Base-by-base conservation (phyloP, 1,140 invertebrate genomes). In the Potamilus streckersoni region DNA sequence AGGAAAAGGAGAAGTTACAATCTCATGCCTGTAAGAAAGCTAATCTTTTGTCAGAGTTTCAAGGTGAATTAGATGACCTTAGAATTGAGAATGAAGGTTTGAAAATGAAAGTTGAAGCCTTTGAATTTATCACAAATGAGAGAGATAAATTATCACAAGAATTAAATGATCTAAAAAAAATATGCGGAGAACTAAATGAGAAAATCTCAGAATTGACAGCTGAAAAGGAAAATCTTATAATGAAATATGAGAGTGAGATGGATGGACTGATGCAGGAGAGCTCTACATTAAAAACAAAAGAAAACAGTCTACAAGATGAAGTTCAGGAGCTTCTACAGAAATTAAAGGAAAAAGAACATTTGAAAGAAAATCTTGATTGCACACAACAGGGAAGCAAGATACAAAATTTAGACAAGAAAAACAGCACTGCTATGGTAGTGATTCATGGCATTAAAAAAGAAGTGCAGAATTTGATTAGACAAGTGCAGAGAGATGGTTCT, bases 151-250 rank as follows among this genome's bases (percentile, higher is more conserved):
- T 70, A 71, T 14, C 38, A 62, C 8, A 73, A 69, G 68, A 78
- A 70, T 20, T 70, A 17, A 27, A 57, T 20, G 49, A 64, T 49
- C n/a, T 70, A 8, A 69, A 38, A 17, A 69, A 38, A n/a, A 64
- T 8, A 49, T 60, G 64, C 55, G 56, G 67, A 19, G 56, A 76
- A 49, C 56, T 79, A 17, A 60, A 74, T 64, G 66, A 70, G 20
- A 73, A 68, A 60, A 14, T 76, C 5, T 56, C 58, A 58, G 49
- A 68, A 17, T 27, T 82, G 49, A 67, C 70, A 17, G 72, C 73
- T 20, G 73, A 80, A 60, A 81, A 81, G 78, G 79, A 82, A 58
- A 57, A 69, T 20, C 71, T 81, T 68, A 38, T 84, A 20, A 57
- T 66, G n/a, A 76, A 71, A 31, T 67, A 71, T 59, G 74, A 76